These are phyloP conservation scores for Helicolenus hilgendorfi DNA, from an alignment of 2,797 vertebrate genomes.

Conservation along the genomic window DNA sequence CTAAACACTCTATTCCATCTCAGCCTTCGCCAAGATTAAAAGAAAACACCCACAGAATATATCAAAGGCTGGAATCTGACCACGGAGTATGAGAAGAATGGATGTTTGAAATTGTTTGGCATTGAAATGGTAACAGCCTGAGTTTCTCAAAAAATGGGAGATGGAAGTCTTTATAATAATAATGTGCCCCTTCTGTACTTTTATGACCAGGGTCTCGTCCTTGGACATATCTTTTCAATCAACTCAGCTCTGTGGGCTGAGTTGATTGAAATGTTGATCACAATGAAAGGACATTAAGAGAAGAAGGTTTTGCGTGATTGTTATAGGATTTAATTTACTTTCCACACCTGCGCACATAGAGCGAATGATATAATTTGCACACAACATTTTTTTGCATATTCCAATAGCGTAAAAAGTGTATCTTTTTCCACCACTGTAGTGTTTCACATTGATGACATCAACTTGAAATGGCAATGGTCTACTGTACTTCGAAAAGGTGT, in stretches of 20 bases:
- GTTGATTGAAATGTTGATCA: slow-evolving; percentile 6
- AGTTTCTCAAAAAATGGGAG: slow-evolving; percentile 35
- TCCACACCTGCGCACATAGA: background rate
- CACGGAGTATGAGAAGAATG: slow-evolving; percentile 50
- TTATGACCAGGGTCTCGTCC: slow-evolving; percentile 76
- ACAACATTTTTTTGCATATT: background rate
- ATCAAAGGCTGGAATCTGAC: slow-evolving; percentile 71
- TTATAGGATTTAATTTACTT: slow-evolving; percentile 16
- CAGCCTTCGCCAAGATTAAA: slow-evolving; percentile 71
- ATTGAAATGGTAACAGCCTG: slow-evolving; percentile 77
- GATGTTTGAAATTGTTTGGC: slow-evolving; percentile 74
- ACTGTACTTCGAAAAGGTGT: background rate
- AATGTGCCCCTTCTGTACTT: slow-evolving; percentile 64
- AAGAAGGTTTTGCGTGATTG: slow-evolving; percentile 30
- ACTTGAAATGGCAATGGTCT: background rate
- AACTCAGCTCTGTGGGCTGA: slow-evolving; percentile 12
- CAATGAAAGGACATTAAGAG: slow-evolving; percentile 31
- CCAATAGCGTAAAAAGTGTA: background rate
- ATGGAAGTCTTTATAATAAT: slow-evolving; percentile 68
- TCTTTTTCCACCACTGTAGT: background rate
- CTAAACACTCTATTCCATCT: slow-evolving; percentile 67
- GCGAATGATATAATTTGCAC: background rate
- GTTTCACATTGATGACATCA: background rate
- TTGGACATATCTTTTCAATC: slow-evolving; percentile 78
- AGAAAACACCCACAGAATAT: slow-evolving; percentile 68